Evolutionary conservation across 2,113 vertebrate species (phyloP).

Genomic region (Pyxicephalus adspersus): DNA sequence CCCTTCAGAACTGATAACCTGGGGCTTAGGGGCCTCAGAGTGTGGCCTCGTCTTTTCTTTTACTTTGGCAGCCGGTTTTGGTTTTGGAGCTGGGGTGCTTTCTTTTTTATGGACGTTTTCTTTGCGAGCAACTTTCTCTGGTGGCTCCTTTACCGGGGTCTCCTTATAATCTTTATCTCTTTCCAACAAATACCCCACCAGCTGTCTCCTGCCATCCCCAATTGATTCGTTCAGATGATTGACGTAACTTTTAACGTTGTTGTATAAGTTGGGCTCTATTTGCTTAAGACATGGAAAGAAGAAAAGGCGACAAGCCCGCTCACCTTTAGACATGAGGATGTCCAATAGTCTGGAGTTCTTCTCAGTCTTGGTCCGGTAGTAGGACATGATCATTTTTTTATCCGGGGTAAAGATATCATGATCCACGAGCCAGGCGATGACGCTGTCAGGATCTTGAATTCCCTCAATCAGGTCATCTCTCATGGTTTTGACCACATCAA

Average conservation of each 20-base stretch:
- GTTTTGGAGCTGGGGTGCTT: neutral
- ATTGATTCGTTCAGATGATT: conserved; percentile 68
- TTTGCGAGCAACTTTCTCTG: neutral
- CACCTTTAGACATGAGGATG: conserved; percentile 75
- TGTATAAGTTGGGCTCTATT: conserved; percentile 77
- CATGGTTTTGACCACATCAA: conserved; percentile 73
- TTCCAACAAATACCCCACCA: conserved; percentile 79
- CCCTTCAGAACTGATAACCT: neutral
- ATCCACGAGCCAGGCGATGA: conserved; percentile 73
- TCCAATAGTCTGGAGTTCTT: conserved; percentile 77
- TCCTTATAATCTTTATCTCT: conserved; percentile 67
- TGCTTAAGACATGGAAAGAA: conserved; percentile 82
- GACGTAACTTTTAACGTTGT: conserved; percentile 70
- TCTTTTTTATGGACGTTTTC: conserved; percentile 45
- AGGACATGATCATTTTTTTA: conserved; percentile 70
- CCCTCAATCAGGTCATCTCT: conserved; percentile 72
- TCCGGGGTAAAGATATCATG: conserved; percentile 70
- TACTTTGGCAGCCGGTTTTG: conserved; percentile 19
- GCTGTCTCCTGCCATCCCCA: conserved; percentile 73
- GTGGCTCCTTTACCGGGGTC: conserved; percentile 26
- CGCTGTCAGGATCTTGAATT: conserved; percentile 72
- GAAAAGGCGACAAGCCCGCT: conserved; percentile 78
- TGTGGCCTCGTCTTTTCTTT: conserved; percentile 52
- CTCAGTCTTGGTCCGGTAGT: conserved; percentile 69
- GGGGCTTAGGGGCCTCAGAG: neutral